Percentiles rank a stretch among this genome's conserved stretches.
Conservation (phyloP, 2,888 invertebrate species). For the Phaonia tiefii region DNA sequence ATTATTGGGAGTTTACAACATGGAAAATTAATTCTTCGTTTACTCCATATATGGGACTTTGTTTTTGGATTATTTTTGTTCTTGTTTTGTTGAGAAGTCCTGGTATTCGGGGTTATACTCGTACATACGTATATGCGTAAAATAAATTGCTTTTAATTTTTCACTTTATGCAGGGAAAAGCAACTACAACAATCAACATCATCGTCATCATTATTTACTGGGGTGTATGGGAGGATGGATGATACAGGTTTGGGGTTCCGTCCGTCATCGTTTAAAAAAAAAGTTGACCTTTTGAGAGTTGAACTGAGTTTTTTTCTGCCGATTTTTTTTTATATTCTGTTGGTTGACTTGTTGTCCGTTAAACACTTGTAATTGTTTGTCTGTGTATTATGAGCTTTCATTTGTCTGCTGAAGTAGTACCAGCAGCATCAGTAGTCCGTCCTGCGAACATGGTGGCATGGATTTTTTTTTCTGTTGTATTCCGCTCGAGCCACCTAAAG, state of each 20-base stretch:
- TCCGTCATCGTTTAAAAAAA: conserved; percentile 12
- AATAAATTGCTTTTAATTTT: conserved; percentile 80
- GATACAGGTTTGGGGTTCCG: conserved; percentile 27
- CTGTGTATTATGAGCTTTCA: conserved; percentile 66
- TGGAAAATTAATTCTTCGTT: conserved; percentile 63
- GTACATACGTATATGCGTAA: conserved; percentile 69
- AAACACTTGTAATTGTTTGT: conserved; percentile 67
- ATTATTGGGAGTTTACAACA: conserved; percentile 34
- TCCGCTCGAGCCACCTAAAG: conserved; percentile 73
- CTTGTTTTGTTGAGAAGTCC: background rate
- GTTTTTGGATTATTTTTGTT: conserved; percentile 63
- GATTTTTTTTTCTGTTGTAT: conserved; percentile 20
- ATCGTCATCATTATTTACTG: conserved; percentile 30
- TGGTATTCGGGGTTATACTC: conserved; percentile 41
- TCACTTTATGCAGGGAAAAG: conserved; percentile 69
- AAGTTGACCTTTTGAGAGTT: conserved; percentile 66
- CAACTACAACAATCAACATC: conserved; percentile 35
- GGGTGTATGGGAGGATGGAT: conserved; percentile 20
- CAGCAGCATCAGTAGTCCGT: conserved; percentile 5
- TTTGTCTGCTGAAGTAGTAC: conserved; percentile 50
- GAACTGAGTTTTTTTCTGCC: conserved; percentile 40
- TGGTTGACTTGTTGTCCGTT: conserved; percentile 48
- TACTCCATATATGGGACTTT: too few relatives aligned
- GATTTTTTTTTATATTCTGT: conserved; percentile 22
- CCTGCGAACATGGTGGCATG: background rate